Evolutionary conservation across 2,888 invertebrate genomes (phyloP).

Genomic region (Ferrisia virgata): DNA sequence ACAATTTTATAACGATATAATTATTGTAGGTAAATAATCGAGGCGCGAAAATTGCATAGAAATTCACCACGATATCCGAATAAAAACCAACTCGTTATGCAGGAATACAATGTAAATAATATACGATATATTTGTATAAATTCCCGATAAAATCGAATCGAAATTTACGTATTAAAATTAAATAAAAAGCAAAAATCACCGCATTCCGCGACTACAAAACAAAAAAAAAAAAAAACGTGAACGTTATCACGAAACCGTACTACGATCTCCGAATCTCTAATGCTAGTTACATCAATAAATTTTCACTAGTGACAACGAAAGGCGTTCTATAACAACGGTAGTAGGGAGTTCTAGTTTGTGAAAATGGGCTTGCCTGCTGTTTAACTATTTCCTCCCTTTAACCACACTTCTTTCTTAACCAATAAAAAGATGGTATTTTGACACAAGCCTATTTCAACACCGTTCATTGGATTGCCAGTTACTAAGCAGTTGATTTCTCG

Average conservation of each 20-base stretch:
- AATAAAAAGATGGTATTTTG: neutral
- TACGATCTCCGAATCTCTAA: constrained; percentile 38
- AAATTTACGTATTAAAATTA: neutral
- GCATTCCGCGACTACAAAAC: neutral
- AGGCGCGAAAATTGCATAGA: neutral
- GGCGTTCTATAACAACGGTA: constrained; percentile 3
- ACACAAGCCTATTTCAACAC: neutral
- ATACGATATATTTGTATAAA: neutral
- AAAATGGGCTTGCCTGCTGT: constrained; percentile 28
- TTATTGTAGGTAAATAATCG: too few relatives aligned
- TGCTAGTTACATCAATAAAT: constrained; percentile 42
- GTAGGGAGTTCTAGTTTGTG: constrained; percentile 36
- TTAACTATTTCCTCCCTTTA: constrained; percentile 11
- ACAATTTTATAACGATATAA: neutral
- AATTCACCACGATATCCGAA: neutral
- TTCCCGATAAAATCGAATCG: neutral
- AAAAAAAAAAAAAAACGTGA: constrained; percentile 13
- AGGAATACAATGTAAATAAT: neutral
- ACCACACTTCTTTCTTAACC: neutral
- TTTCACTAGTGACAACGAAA: constrained; percentile 35
- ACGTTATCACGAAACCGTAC: constrained; percentile 24
- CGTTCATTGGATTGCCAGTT: constrained; percentile 29
- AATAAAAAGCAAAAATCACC: constrained; percentile 4
- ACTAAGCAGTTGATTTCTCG: neutral
- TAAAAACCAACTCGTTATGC: too few relatives aligned